Base-by-base conservation (phyloP, 2,797 vertebrate genomes). In the Girardinus metallicus region DNA sequence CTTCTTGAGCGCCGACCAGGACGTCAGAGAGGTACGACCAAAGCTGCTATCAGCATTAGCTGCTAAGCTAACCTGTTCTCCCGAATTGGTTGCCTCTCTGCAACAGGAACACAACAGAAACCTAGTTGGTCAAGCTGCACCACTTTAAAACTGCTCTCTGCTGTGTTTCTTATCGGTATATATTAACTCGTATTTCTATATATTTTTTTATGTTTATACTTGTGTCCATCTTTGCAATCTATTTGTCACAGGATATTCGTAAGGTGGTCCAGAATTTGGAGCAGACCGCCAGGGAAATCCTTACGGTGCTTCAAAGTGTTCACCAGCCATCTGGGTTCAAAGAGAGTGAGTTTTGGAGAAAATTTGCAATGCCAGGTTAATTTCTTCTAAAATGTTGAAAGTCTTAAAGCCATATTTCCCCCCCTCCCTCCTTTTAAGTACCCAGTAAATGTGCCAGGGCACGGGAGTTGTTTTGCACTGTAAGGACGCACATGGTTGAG, bases 261-360 rank as follows among this genome's bases (percentile, higher is more conserved):
- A 99, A 98, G 92, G 98, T 97, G 86, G 98, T 99, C 75, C 98
- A 99, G 94, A 84, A 85, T 44, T 81, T 99, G 92, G 98, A 99
- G 93, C 98, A 99, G 95, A 97, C 96, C 0, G 98, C 98, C 31
- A 97, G 98, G 84, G 98, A 99, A 93, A 97, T 97, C 75, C 95
- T 99, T 0, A 99, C 98, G 11, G 90, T 99, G 5, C 95, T 99
- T 72, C 98, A 99, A 88, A 98, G 98, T 71, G 98, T 99, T 80
- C 98, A 99, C 91, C 98, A 99, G 34, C 97, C 97, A 6, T 87
- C 95, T 68, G 98, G 98, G 73, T 98, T 99, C 92, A 98, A 98
- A 94, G 96, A 98, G 90, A 99, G 98, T 99, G 93, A 96, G 97
- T 96, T 39, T 68, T 39, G n/a, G 29, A 55, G 5, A 4, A 2